Percentiles rank a stretch among this genome's conserved stretches.
Evolutionary conservation across 2,113 vertebrate species (phyloP).

Genomic region (Laticauda colubrina): DNA sequence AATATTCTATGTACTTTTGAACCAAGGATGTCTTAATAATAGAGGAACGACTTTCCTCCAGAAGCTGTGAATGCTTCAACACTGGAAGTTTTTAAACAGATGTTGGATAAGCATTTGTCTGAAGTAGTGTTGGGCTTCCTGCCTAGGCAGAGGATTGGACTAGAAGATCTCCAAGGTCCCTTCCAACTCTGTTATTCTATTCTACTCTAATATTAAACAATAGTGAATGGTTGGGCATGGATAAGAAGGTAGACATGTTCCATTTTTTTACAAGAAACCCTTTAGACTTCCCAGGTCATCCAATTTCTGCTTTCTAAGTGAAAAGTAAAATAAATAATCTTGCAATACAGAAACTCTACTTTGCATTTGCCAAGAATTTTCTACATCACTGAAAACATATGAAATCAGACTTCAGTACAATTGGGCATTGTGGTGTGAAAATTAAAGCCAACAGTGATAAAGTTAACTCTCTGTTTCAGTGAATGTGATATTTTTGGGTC

Average conservation of each 20-base stretch:
- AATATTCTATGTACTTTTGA: not conserved
- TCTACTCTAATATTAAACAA: not conserved
- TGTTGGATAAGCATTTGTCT: too few species aligned
- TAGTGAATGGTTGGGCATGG: not conserved
- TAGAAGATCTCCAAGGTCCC: too few species aligned
- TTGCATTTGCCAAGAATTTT: not conserved
- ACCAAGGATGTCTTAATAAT: constrained; percentile 5
- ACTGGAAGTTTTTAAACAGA: too few species aligned
- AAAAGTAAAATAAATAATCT: not conserved
- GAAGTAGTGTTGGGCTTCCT: too few species aligned
- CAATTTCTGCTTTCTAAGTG: not conserved
- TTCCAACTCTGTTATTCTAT: too few species aligned
- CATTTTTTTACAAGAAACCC: not conserved
- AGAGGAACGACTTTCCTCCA: not conserved
- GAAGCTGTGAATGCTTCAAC: too few species aligned
- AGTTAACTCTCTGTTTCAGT: not conserved
- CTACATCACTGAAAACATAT: not conserved
- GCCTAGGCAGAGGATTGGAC: too few species aligned
- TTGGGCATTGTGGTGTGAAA: not conserved
- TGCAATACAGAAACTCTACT: not conserved
- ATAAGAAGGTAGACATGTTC: not conserved
- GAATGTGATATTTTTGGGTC: not conserved
- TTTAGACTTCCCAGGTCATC: not conserved
- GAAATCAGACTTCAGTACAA: not conserved
- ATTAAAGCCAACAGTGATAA: not conserved